Evolutionary conservation across 2,888 invertebrate genomes (phyloP).

Genomic region (Cataglyphis cursor): DNA sequence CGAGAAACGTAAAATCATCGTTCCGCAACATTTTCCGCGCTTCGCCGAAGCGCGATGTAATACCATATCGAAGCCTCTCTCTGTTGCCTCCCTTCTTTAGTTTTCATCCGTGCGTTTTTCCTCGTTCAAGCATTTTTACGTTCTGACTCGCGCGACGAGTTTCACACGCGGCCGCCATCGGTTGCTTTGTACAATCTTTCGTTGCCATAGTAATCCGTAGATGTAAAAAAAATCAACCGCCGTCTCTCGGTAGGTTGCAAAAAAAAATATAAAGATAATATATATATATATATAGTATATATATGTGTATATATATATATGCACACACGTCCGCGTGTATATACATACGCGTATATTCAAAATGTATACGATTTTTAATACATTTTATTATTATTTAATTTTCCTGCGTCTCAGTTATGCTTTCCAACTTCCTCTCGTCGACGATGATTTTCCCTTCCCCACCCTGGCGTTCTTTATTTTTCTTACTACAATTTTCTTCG

Average conservation of each 20-base stretch:
- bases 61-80: constrained; percentile 31
- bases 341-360: constrained; percentile 64
- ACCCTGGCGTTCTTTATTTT: background rate
- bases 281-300: constrained; percentile 64
- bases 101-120: constrained; percentile 60
- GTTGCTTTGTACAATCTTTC: constrained; percentile 75
- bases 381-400: constrained; percentile 85
- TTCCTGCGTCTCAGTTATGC: constrained; percentile 63
- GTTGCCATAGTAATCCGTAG: constrained; percentile 80
- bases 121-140: constrained; percentile 63
- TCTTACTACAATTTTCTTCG: constrained; percentile 22
- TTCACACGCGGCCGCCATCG: constrained; percentile 47
- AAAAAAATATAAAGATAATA: constrained; percentile 46
- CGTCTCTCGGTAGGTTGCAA: constrained; percentile 11
- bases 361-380: constrained; percentile 86
- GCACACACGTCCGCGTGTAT: constrained; percentile 44
- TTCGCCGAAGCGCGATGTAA: constrained; percentile 1
- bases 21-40: constrained; percentile 1
- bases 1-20: background rate
- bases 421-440: constrained; percentile 39
- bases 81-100: constrained; percentile 44
- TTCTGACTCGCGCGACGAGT: constrained; percentile 47
- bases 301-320: constrained; percentile 34
- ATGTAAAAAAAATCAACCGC: constrained; percentile 68
- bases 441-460: background rate